A percentile compares a stretch with the other conserved stretches of the same genome.
phyloP scores from a whole-genome alignment of 2,888 invertebrate genomes.

The Caenorhabditis uteleia region DNA sequence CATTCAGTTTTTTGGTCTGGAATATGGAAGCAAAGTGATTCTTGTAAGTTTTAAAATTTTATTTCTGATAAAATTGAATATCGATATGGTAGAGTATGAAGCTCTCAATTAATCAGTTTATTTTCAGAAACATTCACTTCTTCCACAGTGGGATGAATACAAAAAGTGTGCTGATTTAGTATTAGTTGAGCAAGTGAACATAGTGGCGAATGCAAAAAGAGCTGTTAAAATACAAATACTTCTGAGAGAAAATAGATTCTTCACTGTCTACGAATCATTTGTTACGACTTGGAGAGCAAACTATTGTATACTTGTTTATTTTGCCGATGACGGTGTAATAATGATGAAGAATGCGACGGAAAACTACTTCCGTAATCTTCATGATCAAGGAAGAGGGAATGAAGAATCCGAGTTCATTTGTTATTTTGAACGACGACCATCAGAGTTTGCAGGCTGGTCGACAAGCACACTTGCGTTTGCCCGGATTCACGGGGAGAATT shows the following conservation, averaged over 20 bases:
- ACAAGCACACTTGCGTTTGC: slow-evolving; percentile 26
- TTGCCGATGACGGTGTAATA: slow-evolving; percentile 17
- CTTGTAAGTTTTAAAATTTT: too few relatives aligned
- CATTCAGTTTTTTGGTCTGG: too few relatives aligned
- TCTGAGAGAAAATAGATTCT: slow-evolving; percentile 19
- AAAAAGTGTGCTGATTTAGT: slow-evolving; percentile 19
- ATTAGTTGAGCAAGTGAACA: slow-evolving; percentile 10
- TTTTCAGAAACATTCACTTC: slow-evolving; percentile 30
- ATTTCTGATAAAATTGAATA: too few relatives aligned
- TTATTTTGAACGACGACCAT: slow-evolving; percentile 14
- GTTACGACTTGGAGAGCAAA: slow-evolving; percentile 10
- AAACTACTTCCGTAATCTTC: slow-evolving; percentile 22
- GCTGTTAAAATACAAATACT: slow-evolving; percentile 24
- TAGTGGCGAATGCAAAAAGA: slow-evolving; percentile 16
- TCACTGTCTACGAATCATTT: slow-evolving; percentile 24
- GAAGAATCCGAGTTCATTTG: slow-evolving; percentile 24
- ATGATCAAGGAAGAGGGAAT: slow-evolving; percentile 21
- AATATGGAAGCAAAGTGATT: too few relatives aligned
- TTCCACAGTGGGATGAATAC: slow-evolving; percentile 20
- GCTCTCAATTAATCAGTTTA: too few relatives aligned
- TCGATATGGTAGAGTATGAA: too few relatives aligned
- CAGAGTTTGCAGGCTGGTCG: slow-evolving; percentile 13
- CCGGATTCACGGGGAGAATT: slow-evolving; percentile 24
- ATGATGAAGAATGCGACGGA: slow-evolving; percentile 22
- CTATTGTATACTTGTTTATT: slow-evolving; percentile 22